phyloP scores from a whole-genome alignment of 2,113 vertebrate genomes.

The Ginglymostoma cirratum region DNA sequence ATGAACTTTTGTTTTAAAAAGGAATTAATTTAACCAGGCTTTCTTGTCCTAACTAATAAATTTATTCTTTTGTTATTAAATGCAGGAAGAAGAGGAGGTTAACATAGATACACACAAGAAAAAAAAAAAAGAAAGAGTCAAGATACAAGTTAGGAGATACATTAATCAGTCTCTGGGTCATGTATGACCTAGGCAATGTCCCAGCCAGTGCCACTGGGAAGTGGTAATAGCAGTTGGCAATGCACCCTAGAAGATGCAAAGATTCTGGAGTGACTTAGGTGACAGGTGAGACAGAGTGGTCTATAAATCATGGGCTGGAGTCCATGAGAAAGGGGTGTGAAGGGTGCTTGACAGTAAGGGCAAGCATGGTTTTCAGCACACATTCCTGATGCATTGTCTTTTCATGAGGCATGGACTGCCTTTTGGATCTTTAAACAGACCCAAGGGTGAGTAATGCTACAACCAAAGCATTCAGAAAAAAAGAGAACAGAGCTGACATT shows the following conservation, averaged over 20 bases:
- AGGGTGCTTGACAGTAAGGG: not conserved
- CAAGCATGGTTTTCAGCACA: not conserved
- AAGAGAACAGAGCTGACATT: not conserved
- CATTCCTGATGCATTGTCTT: not conserved
- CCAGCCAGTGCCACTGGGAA: not conserved
- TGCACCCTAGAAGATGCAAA: not conserved
- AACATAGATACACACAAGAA: too few species aligned
- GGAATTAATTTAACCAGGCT: too few species aligned
- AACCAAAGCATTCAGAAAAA: not conserved
- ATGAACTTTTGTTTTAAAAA: too few species aligned
- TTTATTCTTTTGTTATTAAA: too few species aligned
- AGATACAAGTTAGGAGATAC: too few species aligned
- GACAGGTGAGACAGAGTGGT: not conserved
- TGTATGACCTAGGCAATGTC: too few species aligned
- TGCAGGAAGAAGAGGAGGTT: too few species aligned
- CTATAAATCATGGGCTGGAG: not conserved
- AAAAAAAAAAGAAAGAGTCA: too few species aligned
- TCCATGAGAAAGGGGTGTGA: not conserved
- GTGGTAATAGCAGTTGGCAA: not conserved
- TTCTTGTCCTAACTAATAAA: too few species aligned
- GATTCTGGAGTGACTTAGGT: not conserved
- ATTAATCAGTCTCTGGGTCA: too few species aligned
- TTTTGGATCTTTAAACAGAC: not conserved
- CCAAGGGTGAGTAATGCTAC: not conserved
- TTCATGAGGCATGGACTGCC: not conserved